These are phyloP conservation scores for Caenorhabditis briggsae DNA, from an alignment of 1,140 invertebrate genomes.

Conservation along the genomic window DNA sequence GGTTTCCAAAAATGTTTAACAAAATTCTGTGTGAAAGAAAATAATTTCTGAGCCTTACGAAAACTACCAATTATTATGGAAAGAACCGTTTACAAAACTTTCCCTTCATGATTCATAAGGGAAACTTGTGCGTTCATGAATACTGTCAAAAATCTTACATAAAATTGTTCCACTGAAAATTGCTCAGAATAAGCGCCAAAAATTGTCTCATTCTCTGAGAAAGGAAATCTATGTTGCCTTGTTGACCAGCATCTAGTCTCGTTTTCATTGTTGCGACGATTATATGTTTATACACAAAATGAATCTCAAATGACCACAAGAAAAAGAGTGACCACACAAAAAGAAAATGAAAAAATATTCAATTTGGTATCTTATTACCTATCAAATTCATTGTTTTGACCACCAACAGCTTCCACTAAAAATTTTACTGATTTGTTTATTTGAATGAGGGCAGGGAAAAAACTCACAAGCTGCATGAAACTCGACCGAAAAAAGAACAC, in stretches of 20 bases:
- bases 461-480: constrained; percentile 23
- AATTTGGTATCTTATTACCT: constrained; percentile 35
- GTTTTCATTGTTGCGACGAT: constrained; percentile 19
- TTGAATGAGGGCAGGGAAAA: neutral
- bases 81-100: neutral
- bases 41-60: too few relatives aligned
- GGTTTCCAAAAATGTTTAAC: neutral
- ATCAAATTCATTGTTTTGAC: constrained; percentile 11
- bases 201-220: neutral
- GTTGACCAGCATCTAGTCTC: constrained; percentile 3
- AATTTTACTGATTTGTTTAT: neutral
- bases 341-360: neutral
- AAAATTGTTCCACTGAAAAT: neutral
- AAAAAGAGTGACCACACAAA: constrained; percentile 29
- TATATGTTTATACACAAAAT: constrained; percentile 34
- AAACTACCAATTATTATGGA: too few relatives aligned
- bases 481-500: neutral
- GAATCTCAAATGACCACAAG: constrained; percentile 34
- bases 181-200: neutral
- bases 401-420: neutral
- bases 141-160: too few relatives aligned
- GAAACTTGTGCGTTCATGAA: too few relatives aligned
- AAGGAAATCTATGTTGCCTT: neutral
- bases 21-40: neutral
- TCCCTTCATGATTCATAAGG: neutral